These are phyloP conservation scores for Schizopygopsis pylzovi DNA, from an alignment of 2,797 vertebrate species.

Conservation along the genomic window DNA sequence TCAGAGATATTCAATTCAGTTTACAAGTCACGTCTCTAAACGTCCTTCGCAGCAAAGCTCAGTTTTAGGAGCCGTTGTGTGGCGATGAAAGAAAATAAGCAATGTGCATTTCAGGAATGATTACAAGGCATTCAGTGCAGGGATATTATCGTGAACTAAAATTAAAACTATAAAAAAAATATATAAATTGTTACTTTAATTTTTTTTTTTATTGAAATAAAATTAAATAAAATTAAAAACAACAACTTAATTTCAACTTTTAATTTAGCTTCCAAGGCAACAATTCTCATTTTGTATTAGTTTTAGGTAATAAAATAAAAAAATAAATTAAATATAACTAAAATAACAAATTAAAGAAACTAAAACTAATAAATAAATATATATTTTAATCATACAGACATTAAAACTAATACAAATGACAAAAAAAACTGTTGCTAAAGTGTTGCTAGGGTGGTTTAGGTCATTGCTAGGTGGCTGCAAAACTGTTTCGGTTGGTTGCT, in stretches of 20 bases:
- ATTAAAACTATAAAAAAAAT: neutral
- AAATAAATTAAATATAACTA: neutral
- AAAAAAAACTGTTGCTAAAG: neutral
- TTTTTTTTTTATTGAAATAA: neutral
- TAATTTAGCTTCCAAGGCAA: neutral
- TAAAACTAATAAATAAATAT: neutral
- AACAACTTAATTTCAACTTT: neutral
- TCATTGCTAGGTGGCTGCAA: neutral
- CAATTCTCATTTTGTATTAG: neutral
- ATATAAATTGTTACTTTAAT: neutral
- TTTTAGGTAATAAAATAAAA: neutral
- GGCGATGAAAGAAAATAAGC: neutral
- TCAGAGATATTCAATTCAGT: neutral
- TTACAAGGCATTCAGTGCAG: neutral
- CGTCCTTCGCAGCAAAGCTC: neutral
- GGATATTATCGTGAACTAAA: neutral
- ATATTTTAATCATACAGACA: neutral
- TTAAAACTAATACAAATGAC: neutral
- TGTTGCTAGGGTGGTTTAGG: neutral
- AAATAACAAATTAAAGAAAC: neutral
- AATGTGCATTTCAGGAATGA: conserved; percentile 4
- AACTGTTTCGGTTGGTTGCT: neutral
- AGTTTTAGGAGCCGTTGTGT: neutral
- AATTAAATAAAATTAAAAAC: neutral
- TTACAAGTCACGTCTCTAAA: neutral